These are phyloP conservation scores for Apodemus agrarius DNA, from an alignment of 2,797 vertebrate genomes.

Conservation along the genomic window DNA sequence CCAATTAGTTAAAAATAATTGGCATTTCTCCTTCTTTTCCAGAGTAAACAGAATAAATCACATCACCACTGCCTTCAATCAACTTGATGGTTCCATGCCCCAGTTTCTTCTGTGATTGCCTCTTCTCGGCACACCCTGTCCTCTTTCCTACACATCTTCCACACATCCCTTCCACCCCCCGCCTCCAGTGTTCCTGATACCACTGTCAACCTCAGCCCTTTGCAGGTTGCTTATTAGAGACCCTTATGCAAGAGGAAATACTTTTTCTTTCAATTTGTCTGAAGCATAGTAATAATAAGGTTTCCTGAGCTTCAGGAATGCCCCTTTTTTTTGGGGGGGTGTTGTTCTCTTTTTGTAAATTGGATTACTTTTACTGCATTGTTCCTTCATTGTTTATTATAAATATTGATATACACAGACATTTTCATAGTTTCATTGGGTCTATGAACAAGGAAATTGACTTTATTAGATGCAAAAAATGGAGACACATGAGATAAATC, in stretches of 20 bases:
- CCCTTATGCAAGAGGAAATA: neutral
- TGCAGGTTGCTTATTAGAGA: neutral
- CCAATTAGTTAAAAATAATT: neutral
- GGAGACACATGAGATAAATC: neutral
- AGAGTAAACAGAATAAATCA: neutral
- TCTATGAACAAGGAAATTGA: slow-evolving; percentile 1
- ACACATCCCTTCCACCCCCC: too few species aligned
- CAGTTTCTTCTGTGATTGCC: neutral
- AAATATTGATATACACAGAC: neutral
- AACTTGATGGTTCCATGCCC: neutral
- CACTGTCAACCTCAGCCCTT: neutral
- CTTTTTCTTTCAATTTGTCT: neutral
- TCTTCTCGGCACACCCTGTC: neutral
- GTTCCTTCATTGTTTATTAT: neutral
- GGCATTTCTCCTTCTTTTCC: neutral
- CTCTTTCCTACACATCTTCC: neutral
- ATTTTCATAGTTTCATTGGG: neutral
- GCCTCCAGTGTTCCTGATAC: neutral
- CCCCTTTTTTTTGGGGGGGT: neutral
- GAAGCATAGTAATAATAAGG: neutral
- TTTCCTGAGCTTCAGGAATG: neutral
- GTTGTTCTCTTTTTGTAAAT: neutral
- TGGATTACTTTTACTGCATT: neutral
- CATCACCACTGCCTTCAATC: neutral
- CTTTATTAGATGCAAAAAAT: neutral